Conservation (phyloP, 2,888 invertebrate genomes). For the Odontomyia ornata region DNA sequence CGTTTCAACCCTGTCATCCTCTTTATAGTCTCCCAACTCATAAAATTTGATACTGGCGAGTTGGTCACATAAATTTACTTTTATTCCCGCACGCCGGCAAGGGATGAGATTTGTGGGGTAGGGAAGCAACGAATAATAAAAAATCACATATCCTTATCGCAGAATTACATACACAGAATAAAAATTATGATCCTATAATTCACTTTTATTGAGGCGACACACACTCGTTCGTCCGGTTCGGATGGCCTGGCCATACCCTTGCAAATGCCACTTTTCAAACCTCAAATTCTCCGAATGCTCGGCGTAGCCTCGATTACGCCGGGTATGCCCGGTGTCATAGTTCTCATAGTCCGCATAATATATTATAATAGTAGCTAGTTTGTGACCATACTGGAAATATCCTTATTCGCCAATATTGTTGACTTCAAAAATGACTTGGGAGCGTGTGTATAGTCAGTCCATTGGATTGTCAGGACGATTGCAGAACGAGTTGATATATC, state of each 20-base stretch:
- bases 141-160: constrained; percentile 47
- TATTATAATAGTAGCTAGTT: constrained; percentile 12
- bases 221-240: not conserved
- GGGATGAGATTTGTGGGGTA: not conserved
- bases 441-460: not conserved
- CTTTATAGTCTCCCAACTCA: not conserved
- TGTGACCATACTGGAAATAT: constrained; percentile 23
- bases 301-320: not conserved
- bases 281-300: not conserved
- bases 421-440: constrained; percentile 1
- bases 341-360: constrained; percentile 17
- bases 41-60: constrained; percentile 14
- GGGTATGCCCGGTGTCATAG: not conserved
- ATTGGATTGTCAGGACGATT: not conserved
- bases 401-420: constrained; percentile 27
- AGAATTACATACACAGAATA: constrained; percentile 46
- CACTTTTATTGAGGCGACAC: constrained; percentile 47
- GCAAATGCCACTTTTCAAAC: constrained; percentile 23
- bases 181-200: constrained; percentile 50
- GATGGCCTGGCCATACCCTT: not conserved
- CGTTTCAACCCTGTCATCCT: not conserved
- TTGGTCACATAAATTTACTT: not conserved
- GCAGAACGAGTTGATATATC: not conserved
- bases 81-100: not conserved
- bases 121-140: not conserved